A percentile compares a stretch with the other conserved stretches of the same genome.
Conservation (phyloP, 2,797 vertebrate species). For the Channallabes apus region DNA sequence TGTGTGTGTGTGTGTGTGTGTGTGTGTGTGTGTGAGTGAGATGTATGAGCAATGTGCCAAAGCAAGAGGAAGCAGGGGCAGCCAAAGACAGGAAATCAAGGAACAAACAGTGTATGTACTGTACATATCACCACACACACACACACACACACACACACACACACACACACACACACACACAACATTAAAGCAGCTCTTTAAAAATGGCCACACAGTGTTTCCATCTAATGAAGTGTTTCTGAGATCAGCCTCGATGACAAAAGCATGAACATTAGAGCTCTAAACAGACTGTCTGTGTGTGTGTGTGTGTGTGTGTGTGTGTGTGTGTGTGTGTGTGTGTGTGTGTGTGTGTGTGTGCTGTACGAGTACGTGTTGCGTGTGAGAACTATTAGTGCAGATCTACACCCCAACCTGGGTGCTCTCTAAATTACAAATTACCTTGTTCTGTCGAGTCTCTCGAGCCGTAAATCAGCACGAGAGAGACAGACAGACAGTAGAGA, state of each 20-base stretch:
- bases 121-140: conserved; percentile 66
- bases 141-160: conserved; percentile 60
- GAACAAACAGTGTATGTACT: conserved; percentile 77
- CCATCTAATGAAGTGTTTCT: conserved; percentile 11
- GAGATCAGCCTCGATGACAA: background rate
- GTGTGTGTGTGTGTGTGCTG: background rate
- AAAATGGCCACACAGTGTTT: background rate
- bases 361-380: background rate
- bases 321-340: background rate
- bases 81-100: conserved; percentile 69
- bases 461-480: conserved; percentile 55
- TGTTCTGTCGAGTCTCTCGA: conserved; percentile 47
- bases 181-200: conserved; percentile 4
- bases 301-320: background rate
- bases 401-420: conserved; percentile 14
- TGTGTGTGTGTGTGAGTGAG: conserved; percentile 16
- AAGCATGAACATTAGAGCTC: background rate
- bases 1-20: conserved; percentile 27
- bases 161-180: conserved; percentile 56
- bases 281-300: background rate
- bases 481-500: conserved; percentile 25
- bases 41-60: conserved; percentile 59
- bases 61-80: conserved; percentile 49
- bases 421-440: conserved; percentile 3
- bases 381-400: conserved; percentile 3